Base-by-base conservation (phyloP, 2,888 invertebrate genomes). In the Stomorhina lunata region DNA sequence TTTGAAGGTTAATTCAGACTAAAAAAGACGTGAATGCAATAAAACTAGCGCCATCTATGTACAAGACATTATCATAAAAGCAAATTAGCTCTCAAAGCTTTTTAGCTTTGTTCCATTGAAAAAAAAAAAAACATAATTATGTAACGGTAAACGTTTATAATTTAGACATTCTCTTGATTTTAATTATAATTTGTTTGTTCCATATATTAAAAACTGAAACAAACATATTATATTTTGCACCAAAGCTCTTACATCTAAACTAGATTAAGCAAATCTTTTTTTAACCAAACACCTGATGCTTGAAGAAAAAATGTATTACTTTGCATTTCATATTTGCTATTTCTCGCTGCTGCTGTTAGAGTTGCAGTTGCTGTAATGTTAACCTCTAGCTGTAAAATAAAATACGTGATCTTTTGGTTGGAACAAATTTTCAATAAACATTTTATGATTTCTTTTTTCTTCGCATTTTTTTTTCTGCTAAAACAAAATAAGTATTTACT, bases 401-500 rank as follows among this genome's bases (percentile, higher is more conserved):
- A 72, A 57, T 79, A 80, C 79, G 79, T 80, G 79, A 80, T 80
- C 17, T 80, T 48, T 73, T 59, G 32, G 2, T 17, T 17, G 15
- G 10, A 61, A 40, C 20, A 34, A 40, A 50, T 68, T 43, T 37
- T 77, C 15, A 66, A 48, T 17, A 50, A 22, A 65, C 29, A 53
- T 59, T 53, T 37, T 20, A 57, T 73, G 57, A 66, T 80, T 65
- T 71, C 43, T 78, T 71, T 63, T 66, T 59, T 34, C 1, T 29
- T 29, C 53, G 48, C 40, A 2, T 61, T 43, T 17, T 32, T 17
- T 5, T 32, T 29, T 53, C 17, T 48, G 48, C 76, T 48, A 61
- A n/a, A n/a, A 32, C 69, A 45, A 77, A 77, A 53, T 73, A 73
- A 79, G 66, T 59, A 72, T 79, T 79, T 65, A 66, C 66, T 72